These are phyloP conservation scores for Leucoraja erinaceus DNA, from an alignment of 2,113 vertebrate species.

Conservation along the genomic window DNA sequence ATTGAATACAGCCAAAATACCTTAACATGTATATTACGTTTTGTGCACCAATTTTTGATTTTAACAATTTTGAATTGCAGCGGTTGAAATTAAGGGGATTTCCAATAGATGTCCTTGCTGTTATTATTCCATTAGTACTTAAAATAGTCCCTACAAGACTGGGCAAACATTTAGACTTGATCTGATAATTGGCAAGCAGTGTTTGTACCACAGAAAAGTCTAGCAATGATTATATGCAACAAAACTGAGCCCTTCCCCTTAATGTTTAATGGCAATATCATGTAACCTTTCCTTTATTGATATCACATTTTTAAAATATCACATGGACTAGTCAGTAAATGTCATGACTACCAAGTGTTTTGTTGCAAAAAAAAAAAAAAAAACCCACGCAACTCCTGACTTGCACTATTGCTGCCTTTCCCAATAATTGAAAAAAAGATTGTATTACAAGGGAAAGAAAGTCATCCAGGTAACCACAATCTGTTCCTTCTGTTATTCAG, in stretches of 20 bases:
- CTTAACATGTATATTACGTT: not conserved
- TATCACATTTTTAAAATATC: no score
- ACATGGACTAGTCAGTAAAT: not conserved
- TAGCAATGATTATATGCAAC: no score
- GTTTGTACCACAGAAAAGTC: not conserved
- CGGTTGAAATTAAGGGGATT: not conserved
- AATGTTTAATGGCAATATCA: not conserved
- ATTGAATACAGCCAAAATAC: not conserved
- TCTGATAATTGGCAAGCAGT: not conserved
- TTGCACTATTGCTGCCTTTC: not conserved
- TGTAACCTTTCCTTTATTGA: not conserved
- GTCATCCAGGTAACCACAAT: not conserved
- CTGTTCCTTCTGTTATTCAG: conserved; percentile 50
- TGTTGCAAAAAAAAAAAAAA: not conserved
- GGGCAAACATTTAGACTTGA: not conserved
- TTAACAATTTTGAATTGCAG: not conserved
- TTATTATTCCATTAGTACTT: not conserved
- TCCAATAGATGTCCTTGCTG: not conserved
- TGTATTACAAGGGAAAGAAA: not conserved
- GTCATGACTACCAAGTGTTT: not conserved
- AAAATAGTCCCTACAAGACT: not conserved
- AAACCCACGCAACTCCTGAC: no score
- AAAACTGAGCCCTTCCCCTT: not conserved
- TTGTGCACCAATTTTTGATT: not conserved
- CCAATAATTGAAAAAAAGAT: not conserved